Percentiles rank a stretch among this genome's conserved stretches.
These are phyloP conservation scores for Drosophila birchii DNA, from an alignment of 2,888 invertebrate genomes.

Conservation along the genomic window DNA sequence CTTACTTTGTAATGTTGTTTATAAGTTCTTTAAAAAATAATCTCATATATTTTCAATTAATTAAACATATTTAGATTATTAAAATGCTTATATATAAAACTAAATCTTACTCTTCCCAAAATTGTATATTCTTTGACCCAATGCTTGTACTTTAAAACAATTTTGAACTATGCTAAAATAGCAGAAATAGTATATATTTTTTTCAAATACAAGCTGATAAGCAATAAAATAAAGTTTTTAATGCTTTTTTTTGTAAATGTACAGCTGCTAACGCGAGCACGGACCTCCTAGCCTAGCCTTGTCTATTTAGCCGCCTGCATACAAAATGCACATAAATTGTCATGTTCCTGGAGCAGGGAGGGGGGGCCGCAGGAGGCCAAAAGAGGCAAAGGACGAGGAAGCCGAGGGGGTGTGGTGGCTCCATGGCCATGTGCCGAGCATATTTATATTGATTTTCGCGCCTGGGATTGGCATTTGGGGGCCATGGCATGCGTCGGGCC, in stretches of 20 bases:
- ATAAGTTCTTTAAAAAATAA: no score
- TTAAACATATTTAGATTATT: no score
- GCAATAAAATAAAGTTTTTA: constrained; percentile 7
- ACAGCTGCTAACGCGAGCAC: constrained; percentile 21
- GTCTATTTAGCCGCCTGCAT: constrained; percentile 80
- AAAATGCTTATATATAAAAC: no score
- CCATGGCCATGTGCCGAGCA: constrained; percentile 69
- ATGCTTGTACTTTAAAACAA: no score
- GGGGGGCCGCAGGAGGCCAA: background rate
- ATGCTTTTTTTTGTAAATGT: constrained; percentile 6
- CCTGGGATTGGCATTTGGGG: constrained; percentile 57
- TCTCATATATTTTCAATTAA: no score
- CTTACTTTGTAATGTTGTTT: no score
- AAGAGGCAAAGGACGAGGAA: background rate
- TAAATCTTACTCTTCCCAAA: no score
- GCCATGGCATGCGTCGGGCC: constrained; percentile 45
- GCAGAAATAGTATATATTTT: background rate
- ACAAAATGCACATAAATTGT: constrained; percentile 80
- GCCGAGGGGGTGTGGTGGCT: constrained; percentile 19
- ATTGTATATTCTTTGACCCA: no score
- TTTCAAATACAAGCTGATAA: constrained; percentile 2
- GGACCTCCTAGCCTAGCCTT: constrained; percentile 54
- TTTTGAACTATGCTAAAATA: background rate
- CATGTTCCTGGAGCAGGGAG: constrained; percentile 57
- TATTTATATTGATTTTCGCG: constrained; percentile 80